Evolutionary conservation across 2,797 vertebrate genomes (phyloP), one percentile per base, ranked within the genome.

Genomic region (Zenarchopterus dispar): DNA sequence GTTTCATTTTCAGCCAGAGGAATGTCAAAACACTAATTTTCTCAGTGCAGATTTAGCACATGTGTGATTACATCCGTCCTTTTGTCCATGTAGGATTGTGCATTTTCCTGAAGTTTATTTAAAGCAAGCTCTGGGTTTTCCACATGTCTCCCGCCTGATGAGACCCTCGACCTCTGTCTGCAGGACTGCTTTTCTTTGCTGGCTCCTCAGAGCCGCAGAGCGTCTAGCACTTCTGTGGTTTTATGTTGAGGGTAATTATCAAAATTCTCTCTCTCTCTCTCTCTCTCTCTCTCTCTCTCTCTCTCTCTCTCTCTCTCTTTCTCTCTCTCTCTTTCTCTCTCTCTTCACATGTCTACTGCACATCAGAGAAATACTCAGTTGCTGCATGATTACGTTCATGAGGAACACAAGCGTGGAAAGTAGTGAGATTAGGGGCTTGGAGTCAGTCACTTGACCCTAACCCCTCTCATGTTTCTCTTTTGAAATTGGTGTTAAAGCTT

Each of bases 151-250:
- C 56, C 59, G 51, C 51, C 61, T 36, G 46, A 44, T 60, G 56
- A 2, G 78, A 84, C 64, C 73, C 59, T 36, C 67, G 77, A 67
- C 71, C 73, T 54, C 50, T 21, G 45, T 65, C 48, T 65, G 41
- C 50, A 62, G 53, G 23, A 55, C 9, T 7, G 43, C 61, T 64
- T 57, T 43, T 49, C 52, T 62, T 48, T 11, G 28, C 48, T 13
- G 52, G 18, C 64, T 62, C 59, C 11, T 2, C 13, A 60, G 42
- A 17, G 57, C 56, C n/a, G 47, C 44, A 45, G 43, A 28, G 51
- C 36, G 71, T 88, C 80, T 77, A 77, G 82, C 82, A 77, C 18
- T 28, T 68, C 74, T 83, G 58, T 26, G 56, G 73, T 77, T 76
- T 73, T 73, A 59, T 41, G 41, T 18, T 61, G 52, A 44, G 54